Base-by-base conservation (phyloP, 2,888 invertebrate species). In the Elegia similella region DNA sequence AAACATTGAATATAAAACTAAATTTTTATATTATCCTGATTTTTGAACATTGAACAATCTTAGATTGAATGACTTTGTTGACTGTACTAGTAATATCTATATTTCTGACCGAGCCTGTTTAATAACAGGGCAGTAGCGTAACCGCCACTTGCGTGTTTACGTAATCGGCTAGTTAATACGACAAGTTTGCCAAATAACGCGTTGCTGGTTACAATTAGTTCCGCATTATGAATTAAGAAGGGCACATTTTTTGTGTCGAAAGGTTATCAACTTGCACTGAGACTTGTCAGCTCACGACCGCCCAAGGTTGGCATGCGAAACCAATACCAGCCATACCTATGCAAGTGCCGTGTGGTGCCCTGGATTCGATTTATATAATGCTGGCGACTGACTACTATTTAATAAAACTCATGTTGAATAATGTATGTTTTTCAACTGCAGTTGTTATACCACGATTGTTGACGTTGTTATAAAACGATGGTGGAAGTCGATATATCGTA, bases 161-260 rank as follows among this genome's bases (percentile, higher is more conserved):
- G 88, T 84, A 85, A 88, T 78, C 69, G 61, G 66, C 62, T 68
- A 62, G 76, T 79, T 80, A 77, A 82, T 80, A 82, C 76, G 84
- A 84, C 82, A 83, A 80, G 61, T 67, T 76, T 78, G 73, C 72
- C 72, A 74, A 82, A 80, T 73, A 23, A 73, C 79, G 65, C 70
- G 69, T 67, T 72, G 66, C 70, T 69, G 66, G 68, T 68, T 48
- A 76, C 78, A 81, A 84, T 86, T 82, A 79, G 87, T 88, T 87
- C 82, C 84, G 86, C 82, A 70, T 83, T 80, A 71, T 72, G 76
- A 80, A 78, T 77, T 80, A 86, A 83, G 78, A 83, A 85, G 88
- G 84, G 83, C 86, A 75, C 67, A 67, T 68, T 65, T 73, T 74
- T 68, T 65, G 66, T 68, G 68, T 71, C 65, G 80, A 80, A 83